These are phyloP conservation scores for Cerceris rybyensis DNA, from an alignment of 2,888 invertebrate species.

Conservation along the genomic window DNA sequence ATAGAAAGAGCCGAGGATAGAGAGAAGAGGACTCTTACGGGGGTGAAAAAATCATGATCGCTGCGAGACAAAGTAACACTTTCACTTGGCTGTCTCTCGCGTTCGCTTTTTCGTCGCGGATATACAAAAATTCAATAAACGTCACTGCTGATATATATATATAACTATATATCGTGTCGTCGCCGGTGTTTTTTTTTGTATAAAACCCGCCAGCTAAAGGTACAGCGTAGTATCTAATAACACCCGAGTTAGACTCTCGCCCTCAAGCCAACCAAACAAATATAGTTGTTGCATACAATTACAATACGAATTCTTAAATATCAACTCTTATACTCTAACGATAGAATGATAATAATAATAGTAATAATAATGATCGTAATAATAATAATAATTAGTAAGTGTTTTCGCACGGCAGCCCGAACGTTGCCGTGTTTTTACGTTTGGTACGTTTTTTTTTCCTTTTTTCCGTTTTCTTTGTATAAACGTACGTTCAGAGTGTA, in stretches of 20 bases:
- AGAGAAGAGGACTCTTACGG: neutral
- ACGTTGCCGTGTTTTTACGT: neutral
- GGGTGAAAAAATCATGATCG: conserved; percentile 1
- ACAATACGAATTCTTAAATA: conserved; percentile 82
- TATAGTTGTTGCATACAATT: conserved; percentile 80
- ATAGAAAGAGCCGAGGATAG: too few species aligned
- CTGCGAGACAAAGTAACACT: neutral
- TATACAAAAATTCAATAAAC: conserved; percentile 12
- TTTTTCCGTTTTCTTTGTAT: neutral
- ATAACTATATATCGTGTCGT: neutral
- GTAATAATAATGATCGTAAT: conserved; percentile 18
- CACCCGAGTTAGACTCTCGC: conserved; percentile 82
- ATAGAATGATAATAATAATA: conserved; percentile 78
- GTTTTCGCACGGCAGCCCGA: conserved; percentile 40
- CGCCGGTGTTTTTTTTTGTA: conserved; percentile 2
- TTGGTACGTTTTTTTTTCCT: neutral
- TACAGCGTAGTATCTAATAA: conserved; percentile 82
- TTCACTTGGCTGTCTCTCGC: neutral
- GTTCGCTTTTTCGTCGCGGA: conserved; percentile 3
- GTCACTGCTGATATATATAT: neutral
- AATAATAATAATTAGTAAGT: neutral
- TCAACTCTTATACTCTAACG: conserved; percentile 81
- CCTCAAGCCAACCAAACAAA: conserved; percentile 82
- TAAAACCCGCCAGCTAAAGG: conserved; percentile 79
- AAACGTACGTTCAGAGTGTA: neutral